Evolutionary conservation across 2,888 invertebrate genomes (phyloP).

Genomic region (Dichetophora obliterata): DNA sequence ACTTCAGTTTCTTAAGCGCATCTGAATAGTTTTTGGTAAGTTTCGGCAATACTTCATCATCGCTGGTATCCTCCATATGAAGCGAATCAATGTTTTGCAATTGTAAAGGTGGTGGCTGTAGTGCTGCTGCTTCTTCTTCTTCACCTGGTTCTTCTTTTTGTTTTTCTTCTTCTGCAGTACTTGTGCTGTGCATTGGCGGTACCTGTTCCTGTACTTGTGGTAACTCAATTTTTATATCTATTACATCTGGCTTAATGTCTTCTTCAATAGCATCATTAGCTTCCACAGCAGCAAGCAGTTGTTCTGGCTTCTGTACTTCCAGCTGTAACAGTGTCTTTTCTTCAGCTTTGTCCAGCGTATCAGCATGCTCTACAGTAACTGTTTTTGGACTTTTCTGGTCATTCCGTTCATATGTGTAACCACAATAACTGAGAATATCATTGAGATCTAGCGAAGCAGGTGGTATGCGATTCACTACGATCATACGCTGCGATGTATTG

Average conservation of each 20-base stretch:
- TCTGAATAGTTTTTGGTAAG: constrained; percentile 58
- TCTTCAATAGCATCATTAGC: too few relatives aligned
- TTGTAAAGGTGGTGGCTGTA: constrained; percentile 51
- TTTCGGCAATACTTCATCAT: constrained; percentile 51
- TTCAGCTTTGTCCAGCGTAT: too few relatives aligned
- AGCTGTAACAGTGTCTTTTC: too few relatives aligned
- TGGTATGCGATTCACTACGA: constrained; percentile 50
- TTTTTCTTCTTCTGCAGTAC: too few relatives aligned
- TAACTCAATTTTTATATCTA: too few relatives aligned
- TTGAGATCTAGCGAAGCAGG: constrained; percentile 61
- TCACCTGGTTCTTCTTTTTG: constrained; percentile 45
- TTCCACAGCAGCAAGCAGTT: too few relatives aligned
- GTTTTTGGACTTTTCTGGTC: not conserved
- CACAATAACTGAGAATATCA: constrained; percentile 63
- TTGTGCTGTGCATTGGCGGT: too few relatives aligned
- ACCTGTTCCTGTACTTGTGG: too few relatives aligned
- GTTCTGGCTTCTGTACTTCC: too few relatives aligned
- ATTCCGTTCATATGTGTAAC: constrained; percentile 52
- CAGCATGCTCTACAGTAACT: not conserved
- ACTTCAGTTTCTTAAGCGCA: constrained; percentile 61
- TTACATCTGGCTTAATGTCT: too few relatives aligned
- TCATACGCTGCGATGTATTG: constrained; percentile 47
- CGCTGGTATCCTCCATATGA: not conserved
- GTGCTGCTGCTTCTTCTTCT: constrained; percentile 49
- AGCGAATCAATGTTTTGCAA: constrained; percentile 57